These are phyloP conservation scores for Monochamus saltuarius DNA, from an alignment of 1,140 invertebrate genomes.

Conservation along the genomic window DNA sequence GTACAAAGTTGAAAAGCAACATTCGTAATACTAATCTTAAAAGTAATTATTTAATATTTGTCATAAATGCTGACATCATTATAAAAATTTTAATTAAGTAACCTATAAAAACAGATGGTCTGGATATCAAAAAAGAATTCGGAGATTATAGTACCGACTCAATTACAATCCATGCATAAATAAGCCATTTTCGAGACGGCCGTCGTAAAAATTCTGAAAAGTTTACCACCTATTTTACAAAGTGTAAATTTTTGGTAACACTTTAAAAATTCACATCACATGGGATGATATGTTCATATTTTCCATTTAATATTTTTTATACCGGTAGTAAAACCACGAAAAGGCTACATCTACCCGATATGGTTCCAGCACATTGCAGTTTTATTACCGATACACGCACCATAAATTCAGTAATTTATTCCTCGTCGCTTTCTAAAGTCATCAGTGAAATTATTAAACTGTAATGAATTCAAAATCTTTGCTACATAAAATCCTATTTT, in stretches of 20 bases:
- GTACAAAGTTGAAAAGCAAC: no score
- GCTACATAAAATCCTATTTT: no score
- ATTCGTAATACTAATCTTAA: no score
- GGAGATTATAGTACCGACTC: no score
- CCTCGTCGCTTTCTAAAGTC: constrained; percentile 5
- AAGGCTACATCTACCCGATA: neutral
- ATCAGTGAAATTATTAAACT: constrained; percentile 16
- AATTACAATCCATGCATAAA: neutral
- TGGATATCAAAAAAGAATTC: no score
- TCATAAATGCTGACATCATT: no score
- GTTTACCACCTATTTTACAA: constrained; percentile 28
- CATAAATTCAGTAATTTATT: constrained; percentile 13
- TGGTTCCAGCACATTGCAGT: constrained; percentile 5
- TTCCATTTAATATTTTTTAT: constrained; percentile 35
- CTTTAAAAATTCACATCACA: constrained; percentile 13
- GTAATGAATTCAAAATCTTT: neutral
- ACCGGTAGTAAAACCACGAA: constrained; percentile 30
- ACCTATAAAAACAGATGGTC: no score
- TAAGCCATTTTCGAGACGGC: constrained; percentile 10
- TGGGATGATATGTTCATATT: constrained; percentile 18
- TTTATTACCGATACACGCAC: constrained; percentile 8
- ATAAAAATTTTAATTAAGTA: no score
- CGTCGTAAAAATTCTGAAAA: constrained; percentile 20
- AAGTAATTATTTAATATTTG: no score
- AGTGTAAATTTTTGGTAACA: constrained; percentile 25